Percentiles rank a stretch among this genome's conserved stretches.
phyloP scores from a whole-genome alignment of 2,113 vertebrate genomes.

The Symphodus melops region DNA sequence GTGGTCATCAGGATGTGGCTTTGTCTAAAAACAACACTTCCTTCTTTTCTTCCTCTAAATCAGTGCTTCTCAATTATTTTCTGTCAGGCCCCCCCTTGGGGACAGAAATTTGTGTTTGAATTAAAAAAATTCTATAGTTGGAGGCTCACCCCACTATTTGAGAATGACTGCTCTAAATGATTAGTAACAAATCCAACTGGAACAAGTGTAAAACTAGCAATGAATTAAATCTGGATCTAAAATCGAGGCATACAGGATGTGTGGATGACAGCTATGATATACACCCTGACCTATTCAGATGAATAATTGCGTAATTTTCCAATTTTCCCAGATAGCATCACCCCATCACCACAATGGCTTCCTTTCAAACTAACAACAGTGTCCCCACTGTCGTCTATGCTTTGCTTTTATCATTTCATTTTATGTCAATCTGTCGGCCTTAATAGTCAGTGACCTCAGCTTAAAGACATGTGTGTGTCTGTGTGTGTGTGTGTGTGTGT shows the following conservation, averaged over 20 bases:
- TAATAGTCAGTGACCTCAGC: conserved; percentile 52
- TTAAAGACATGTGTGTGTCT: neutral
- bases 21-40: conserved; percentile 24
- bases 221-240: neutral
- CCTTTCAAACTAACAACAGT: conserved; percentile 72
- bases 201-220: conserved; percentile 1
- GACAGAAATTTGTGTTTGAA: no score
- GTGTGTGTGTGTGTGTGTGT: neutral
- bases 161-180: conserved; percentile 23
- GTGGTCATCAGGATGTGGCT: conserved; percentile 44
- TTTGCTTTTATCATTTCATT: conserved; percentile 39
- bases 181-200: neutral
- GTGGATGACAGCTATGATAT: conserved; percentile 18
- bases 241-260: conserved; percentile 29
- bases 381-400: conserved; percentile 50
- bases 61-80: no score
- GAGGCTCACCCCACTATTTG: no score
- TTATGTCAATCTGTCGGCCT: conserved; percentile 38
- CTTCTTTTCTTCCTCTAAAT: conserved; percentile 29
- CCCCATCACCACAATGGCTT: conserved; percentile 60
- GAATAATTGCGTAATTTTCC: conserved; percentile 50
- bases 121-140: no score
- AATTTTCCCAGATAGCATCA: conserved; percentile 63
- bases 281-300: conserved; percentile 38
- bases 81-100: no score